Percentiles rank a stretch among this genome's conserved stretches.
These are phyloP conservation scores for Platynereis dumerilii DNA, from an alignment of 2,888 invertebrate species.

Conservation along the genomic window DNA sequence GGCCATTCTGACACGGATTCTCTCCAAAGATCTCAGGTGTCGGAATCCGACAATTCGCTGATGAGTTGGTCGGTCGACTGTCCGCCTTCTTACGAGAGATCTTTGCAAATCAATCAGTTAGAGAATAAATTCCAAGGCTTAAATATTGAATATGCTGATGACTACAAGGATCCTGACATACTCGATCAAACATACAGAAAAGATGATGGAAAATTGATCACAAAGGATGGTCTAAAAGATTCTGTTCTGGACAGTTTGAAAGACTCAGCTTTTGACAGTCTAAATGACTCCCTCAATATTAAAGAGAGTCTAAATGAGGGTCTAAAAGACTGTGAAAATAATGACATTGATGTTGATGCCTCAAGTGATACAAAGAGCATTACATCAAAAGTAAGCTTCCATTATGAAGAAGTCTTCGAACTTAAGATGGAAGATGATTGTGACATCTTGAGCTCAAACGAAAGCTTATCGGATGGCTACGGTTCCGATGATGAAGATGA, in stretches of 20 bases:
- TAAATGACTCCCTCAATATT: background rate
- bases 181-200: background rate
- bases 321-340: background rate
- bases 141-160: too few relatives aligned
- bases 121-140: background rate
- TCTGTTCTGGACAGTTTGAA: too few relatives aligned
- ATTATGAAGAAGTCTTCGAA: slow-evolving; percentile 44
- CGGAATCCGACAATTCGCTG: slow-evolving; percentile 13
- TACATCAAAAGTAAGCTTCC: slow-evolving; percentile 37
- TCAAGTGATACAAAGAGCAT: background rate
- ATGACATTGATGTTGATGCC: background rate
- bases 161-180: background rate
- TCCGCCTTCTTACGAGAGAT: too few relatives aligned
- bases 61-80: too few relatives aligned
- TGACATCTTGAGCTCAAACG: slow-evolving; percentile 8
- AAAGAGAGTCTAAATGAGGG: background rate
- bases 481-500: slow-evolving; percentile 2
- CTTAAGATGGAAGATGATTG: slow-evolving; percentile 41
- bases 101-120: too few relatives aligned
- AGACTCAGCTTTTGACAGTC: background rate
- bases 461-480: slow-evolving; percentile 14
- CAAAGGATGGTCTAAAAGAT: background rate
- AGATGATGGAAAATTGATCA: too few relatives aligned
- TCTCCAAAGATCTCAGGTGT: slow-evolving; percentile 1
- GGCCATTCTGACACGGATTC: background rate